Percentiles rank a stretch among this genome's conserved stretches.
These are phyloP conservation scores for Eupeodes latifasciatus DNA, from an alignment of 2,888 invertebrate species.

Conservation along the genomic window DNA sequence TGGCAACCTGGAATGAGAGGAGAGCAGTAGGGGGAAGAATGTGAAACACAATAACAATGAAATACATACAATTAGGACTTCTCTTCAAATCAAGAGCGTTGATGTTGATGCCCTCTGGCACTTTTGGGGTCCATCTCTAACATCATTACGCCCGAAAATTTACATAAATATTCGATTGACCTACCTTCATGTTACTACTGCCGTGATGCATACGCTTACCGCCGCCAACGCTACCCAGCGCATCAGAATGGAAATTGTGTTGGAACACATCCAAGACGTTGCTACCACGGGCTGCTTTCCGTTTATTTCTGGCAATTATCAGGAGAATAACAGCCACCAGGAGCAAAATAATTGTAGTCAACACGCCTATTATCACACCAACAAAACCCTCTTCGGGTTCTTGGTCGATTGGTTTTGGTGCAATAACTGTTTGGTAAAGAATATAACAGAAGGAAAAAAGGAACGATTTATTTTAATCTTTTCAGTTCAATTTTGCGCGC, in stretches of 20 bases:
- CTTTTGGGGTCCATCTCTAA: constrained; percentile 31
- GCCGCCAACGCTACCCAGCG: constrained; percentile 83
- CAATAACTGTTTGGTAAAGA: constrained; percentile 80
- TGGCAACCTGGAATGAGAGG: constrained; percentile 79
- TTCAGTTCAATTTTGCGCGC: constrained; percentile 38
- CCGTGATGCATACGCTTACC: constrained; percentile 85
- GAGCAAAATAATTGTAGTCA: constrained; percentile 90
- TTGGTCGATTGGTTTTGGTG: constrained; percentile 86
- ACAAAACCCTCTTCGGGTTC: constrained; percentile 87
- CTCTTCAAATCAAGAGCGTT: constrained; percentile 38
- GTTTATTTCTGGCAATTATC: constrained; percentile 88
- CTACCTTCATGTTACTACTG: constrained; percentile 84
- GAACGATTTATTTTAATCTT: constrained; percentile 24
- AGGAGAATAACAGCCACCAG: constrained; percentile 89
- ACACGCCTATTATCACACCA: constrained; percentile 88
- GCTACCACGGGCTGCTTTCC: constrained; percentile 83
- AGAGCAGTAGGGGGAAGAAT: neutral
- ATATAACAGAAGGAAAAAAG: constrained; percentile 22
- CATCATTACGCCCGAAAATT: constrained; percentile 65
- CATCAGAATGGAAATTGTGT: constrained; percentile 84
- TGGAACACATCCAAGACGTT: constrained; percentile 84
- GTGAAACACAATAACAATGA: constrained; percentile 55
- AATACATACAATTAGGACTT: constrained; percentile 65
- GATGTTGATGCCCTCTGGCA: constrained; percentile 19
- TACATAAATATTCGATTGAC: constrained; percentile 78